Percentiles rank a stretch among this genome's conserved stretches.
phyloP scores from a whole-genome alignment of 2,113 vertebrate species.

The Echinops telfairi region DNA sequence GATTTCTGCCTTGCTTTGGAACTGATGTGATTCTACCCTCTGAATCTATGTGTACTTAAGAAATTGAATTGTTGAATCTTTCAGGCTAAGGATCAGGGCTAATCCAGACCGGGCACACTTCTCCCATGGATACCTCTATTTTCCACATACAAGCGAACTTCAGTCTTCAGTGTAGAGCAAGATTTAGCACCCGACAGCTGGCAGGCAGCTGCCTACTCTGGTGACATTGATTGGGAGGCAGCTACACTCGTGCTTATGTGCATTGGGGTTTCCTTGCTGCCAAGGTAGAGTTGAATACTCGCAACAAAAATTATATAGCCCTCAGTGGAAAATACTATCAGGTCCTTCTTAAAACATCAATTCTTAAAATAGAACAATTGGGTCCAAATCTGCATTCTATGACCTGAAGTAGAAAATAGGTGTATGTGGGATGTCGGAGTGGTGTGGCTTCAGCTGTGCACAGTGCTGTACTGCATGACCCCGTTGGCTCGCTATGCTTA shows the following conservation, averaged over 20 bases:
- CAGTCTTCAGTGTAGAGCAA: not conserved
- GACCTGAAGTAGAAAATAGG: not conserved
- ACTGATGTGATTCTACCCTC: not conserved
- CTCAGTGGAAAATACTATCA: not conserved
- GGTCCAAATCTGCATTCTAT: not conserved
- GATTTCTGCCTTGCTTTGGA: slow-evolving; percentile 41
- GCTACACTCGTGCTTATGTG: not conserved
- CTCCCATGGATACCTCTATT: not conserved
- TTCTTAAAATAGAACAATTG: not conserved
- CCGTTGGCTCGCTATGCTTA: slow-evolving; percentile 12
- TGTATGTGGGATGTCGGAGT: not conserved
- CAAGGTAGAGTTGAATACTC: not conserved
- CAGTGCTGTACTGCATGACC: not conserved
- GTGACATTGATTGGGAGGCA: slow-evolving; percentile 10
- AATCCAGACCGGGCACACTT: not conserved
- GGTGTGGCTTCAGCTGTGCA: not conserved
- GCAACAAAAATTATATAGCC: not conserved
- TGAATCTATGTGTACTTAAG: not conserved
- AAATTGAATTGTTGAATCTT: slow-evolving; percentile 42
- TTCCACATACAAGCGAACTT: slow-evolving; percentile 11
- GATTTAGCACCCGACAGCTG: not conserved
- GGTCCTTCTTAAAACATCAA: not conserved
- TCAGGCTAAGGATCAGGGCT: slow-evolving; percentile 6
- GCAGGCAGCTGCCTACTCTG: not conserved
- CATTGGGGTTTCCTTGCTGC: not conserved